Percentiles rank a stretch among this genome's conserved stretches.
phyloP scores from a whole-genome alignment of 2,888 invertebrate species.

The Craniophora ligustri region DNA sequence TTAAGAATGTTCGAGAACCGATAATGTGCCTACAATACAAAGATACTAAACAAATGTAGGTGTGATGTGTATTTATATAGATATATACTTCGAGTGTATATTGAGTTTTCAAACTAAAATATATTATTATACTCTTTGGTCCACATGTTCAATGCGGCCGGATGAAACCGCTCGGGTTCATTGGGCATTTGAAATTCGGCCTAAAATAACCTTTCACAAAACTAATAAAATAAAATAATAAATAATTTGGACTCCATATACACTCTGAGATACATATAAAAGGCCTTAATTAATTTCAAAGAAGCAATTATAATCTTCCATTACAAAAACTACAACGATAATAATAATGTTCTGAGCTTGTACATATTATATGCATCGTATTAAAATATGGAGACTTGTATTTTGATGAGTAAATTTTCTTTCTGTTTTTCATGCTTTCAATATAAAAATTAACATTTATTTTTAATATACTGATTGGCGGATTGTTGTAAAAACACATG shows the following conservation, averaged over 20 bases:
- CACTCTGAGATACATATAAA: slow-evolving; percentile 29
- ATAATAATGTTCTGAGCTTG: slow-evolving; percentile 36
- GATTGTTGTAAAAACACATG: too few species aligned
- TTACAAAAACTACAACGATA: slow-evolving; percentile 32
- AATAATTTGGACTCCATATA: slow-evolving; percentile 7
- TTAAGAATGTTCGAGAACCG: slow-evolving; percentile 48
- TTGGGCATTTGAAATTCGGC: not conserved
- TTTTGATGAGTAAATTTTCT: slow-evolving; percentile 21
- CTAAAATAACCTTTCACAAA: not conserved
- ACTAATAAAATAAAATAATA: not conserved
- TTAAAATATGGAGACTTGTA: not conserved
- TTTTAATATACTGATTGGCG: too few species aligned
- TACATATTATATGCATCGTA: slow-evolving; percentile 26
- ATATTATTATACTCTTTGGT: not conserved
- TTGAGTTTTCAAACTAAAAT: not conserved
- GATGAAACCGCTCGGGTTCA: not conserved
- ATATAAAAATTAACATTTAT: too few species aligned
- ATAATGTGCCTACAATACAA: slow-evolving; percentile 55
- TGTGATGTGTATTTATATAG: slow-evolving; percentile 48
- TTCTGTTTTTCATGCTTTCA: too few species aligned
- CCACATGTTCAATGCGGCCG: not conserved
- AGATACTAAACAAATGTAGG: slow-evolving; percentile 41
- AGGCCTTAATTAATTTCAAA: slow-evolving; percentile 39
- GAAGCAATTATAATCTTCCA: slow-evolving; percentile 21
- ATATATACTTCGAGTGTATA: slow-evolving; percentile 30